Evolutionary conservation across 1,140 invertebrate genomes (phyloP).

Genomic region (Lepidurus arcticus): DNA sequence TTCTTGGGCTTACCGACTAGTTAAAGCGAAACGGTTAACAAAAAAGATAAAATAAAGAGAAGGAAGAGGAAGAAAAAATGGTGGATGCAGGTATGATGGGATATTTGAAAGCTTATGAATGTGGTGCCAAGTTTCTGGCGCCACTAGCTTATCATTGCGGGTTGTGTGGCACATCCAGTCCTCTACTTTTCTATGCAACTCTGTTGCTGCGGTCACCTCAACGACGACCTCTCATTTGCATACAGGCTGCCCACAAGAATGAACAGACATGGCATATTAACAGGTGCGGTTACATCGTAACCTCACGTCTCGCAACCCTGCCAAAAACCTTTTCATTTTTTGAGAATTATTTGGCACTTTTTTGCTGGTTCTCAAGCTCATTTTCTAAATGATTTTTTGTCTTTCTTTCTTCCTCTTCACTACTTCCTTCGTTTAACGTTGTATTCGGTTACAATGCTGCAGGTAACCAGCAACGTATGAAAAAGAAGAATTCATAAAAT

Average conservation of each 20-base stretch:
- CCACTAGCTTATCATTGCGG: slow-evolving; percentile 12
- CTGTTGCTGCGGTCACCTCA: slow-evolving; percentile 17
- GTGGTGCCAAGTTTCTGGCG: slow-evolving; percentile 16
- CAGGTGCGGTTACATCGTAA: neutral
- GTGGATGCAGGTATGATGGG: neutral
- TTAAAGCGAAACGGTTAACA: neutral
- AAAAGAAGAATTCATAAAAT: too few relatives aligned
- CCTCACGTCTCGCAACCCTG: neutral
- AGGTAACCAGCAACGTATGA: too few relatives aligned
- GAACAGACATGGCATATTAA: slow-evolving; percentile 22
- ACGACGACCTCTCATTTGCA: slow-evolving; percentile 17
- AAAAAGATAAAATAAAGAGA: neutral
- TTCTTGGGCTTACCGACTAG: neutral
- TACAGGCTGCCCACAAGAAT: slow-evolving; percentile 17
- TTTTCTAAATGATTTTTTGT: too few relatives aligned
- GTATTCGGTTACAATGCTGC: too few relatives aligned
- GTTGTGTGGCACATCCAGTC: neutral
- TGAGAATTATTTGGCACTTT: neutral
- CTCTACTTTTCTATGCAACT: neutral
- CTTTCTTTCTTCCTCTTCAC: too few relatives aligned
- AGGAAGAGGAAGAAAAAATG: neutral
- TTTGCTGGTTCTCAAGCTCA: neutral
- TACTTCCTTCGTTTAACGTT: too few relatives aligned
- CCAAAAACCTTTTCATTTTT: neutral
- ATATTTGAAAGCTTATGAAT: slow-evolving; percentile 8